Conservation (phyloP, 2,113 vertebrate species). For the Orthonyx spaldingii region DNA sequence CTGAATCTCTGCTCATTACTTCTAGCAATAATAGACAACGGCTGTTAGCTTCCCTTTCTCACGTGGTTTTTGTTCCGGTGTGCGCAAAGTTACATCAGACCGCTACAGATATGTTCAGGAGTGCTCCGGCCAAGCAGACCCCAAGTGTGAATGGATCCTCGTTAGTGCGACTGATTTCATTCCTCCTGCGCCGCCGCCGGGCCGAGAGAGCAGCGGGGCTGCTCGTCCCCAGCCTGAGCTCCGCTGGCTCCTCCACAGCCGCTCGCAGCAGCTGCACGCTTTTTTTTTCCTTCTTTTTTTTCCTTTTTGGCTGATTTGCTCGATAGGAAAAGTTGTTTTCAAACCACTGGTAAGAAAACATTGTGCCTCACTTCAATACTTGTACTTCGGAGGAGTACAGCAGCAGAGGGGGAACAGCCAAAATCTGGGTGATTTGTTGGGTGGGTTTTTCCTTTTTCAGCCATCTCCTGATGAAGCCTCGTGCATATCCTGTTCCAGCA, state of each 20-base stretch:
- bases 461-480: slow-evolving; percentile 1
- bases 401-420: slow-evolving; percentile 16
- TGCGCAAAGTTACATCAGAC: neutral
- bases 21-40: neutral
- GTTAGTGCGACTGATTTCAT: neutral
- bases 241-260: neutral
- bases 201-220: neutral
- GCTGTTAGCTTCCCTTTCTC: neutral
- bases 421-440: neutral
- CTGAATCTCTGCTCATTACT: slow-evolving; percentile 31
- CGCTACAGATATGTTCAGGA: neutral
- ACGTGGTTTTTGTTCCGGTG: neutral
- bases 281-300: neutral
- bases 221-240: neutral
- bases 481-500: slow-evolving; percentile 15
- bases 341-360: slow-evolving; percentile 13
- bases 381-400: slow-evolving; percentile 1
- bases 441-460: slow-evolving; percentile 2
- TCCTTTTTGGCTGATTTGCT: slow-evolving; percentile 35
- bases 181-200: neutral
- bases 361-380: neutral
- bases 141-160: neutral
- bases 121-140: neutral
- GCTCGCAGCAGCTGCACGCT: neutral
- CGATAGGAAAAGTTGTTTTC: neutral